Evolutionary conservation across 1,140 invertebrate species (phyloP).

Genomic region (Musca vetustissima): DNA sequence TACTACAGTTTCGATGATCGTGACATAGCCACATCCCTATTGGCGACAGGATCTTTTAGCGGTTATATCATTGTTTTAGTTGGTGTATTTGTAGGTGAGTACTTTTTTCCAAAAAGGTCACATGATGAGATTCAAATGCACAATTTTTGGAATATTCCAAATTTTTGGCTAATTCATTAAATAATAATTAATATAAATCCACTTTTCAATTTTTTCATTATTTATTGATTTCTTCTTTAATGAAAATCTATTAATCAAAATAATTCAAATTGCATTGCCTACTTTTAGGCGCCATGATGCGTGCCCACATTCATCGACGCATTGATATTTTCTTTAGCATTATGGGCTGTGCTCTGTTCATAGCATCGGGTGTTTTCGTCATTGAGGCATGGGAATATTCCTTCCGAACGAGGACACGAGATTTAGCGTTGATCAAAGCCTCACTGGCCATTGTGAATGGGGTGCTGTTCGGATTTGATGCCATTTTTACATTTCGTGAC

Average conservation of each 20-base stretch:
- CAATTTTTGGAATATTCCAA: too few species aligned
- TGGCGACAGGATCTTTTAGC: slow-evolving; percentile 52
- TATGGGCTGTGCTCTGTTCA: slow-evolving; percentile 69
- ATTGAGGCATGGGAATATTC: slow-evolving; percentile 60
- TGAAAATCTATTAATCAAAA: neutral
- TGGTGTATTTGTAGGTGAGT: slow-evolving; percentile 49
- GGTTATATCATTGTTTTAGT: slow-evolving; percentile 50
- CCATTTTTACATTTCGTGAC: slow-evolving; percentile 72
- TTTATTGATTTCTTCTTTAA: too few species aligned
- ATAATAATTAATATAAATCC: too few species aligned
- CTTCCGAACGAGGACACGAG: slow-evolving; percentile 50
- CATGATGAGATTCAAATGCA: neutral
- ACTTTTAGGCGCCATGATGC: slow-evolving; percentile 61
- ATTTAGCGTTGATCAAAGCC: slow-evolving; percentile 72
- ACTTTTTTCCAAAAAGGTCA: neutral
- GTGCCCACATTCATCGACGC: slow-evolving; percentile 65
- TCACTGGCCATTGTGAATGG: slow-evolving; percentile 73
- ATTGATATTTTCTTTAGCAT: slow-evolving; percentile 76
- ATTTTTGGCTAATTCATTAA: too few species aligned
- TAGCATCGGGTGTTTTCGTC: slow-evolving; percentile 68
- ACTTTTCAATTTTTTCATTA: too few species aligned
- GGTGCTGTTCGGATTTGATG: slow-evolving; percentile 69
- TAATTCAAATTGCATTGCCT: slow-evolving; percentile 35
- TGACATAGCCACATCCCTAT: slow-evolving; percentile 51
- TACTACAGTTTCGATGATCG: slow-evolving; percentile 55